Evolutionary conservation across 1,140 invertebrate genomes (phyloP), one percentile per base, ranked within the genome.

Genomic region (Brachionus rubens): DNA sequence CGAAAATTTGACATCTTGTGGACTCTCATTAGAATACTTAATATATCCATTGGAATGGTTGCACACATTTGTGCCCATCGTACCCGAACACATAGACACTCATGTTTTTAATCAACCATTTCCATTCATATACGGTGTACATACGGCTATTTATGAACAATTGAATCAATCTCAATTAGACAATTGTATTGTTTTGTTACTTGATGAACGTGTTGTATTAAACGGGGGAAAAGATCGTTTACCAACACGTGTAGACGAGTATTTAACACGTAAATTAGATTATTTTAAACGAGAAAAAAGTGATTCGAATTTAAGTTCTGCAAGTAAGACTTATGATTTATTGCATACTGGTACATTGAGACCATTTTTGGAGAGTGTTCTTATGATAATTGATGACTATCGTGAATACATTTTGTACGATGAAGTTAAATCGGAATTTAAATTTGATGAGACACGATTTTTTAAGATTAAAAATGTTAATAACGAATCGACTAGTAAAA

Each of bases 1-100:
- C n/a, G 68, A 72, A 48, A 72, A 72, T 41, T 30, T 72, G 26
- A 72, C 68, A 5, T 48, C 68, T 21, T 72, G 68, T 12, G 68
- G 46, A 10, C 36, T 72, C 14, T 72, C 68, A 16, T 72, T 72
- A 19, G 68, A 72, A 24, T 41, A 72, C 12, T 54, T 72, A 21
- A 48, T 72, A n/a, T 72, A 72, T 50, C 68, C 68, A 52, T 33
- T 72, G 3, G 68, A 72, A 26, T 72, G 68, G 68, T n/a, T 72
- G 46, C 68, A 72, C 28, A 72, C 68, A 50, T 72, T 72, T 54
- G 68, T 54, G 1, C 68, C 68, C 9, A 72, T 72, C 26, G 50
- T 72, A 9, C 68, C 68, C 3, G 68, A 72, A 24, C 68, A 72
- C 10, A 72, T 72, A 5, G 68, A 72, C 19, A 12, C n/a, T 36